Percentiles rank a stretch among this genome's conserved stretches.
These are phyloP conservation scores for Xestia ashworthii DNA, from an alignment of 2,888 invertebrate species.

Conservation along the genomic window DNA sequence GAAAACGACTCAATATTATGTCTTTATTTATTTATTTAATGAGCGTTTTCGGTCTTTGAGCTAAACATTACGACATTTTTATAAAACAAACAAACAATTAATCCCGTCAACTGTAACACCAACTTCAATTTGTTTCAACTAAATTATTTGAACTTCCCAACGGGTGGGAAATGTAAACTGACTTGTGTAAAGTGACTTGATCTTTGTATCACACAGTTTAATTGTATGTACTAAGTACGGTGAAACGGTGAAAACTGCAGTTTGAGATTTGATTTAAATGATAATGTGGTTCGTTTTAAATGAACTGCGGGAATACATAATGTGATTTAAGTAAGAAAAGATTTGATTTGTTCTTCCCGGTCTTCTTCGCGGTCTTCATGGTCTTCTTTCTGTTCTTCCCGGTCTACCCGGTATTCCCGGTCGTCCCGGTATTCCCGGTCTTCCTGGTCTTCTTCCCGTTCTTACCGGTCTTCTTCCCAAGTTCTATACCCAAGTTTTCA, in stretches of 20 bases:
- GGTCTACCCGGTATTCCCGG: too few species aligned
- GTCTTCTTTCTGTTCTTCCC: too few species aligned
- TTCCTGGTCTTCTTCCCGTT: too few species aligned
- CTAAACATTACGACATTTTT: too few species aligned
- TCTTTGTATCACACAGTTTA: conserved; percentile 41
- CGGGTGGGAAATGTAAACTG: conserved; percentile 18
- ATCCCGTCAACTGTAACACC: background rate
- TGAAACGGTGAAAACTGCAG: conserved; percentile 1
- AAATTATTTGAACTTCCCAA: conserved; percentile 51
- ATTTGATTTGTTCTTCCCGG: too few species aligned
- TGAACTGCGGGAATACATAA: background rate
- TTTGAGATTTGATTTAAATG: background rate
- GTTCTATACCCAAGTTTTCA: too few species aligned
- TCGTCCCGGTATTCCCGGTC: too few species aligned
- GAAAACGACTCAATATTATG: too few species aligned
- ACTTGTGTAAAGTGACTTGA: conserved; percentile 31
- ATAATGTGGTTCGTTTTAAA: background rate
- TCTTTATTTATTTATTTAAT: too few species aligned
- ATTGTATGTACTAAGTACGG: conserved; percentile 12
- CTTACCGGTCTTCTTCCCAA: too few species aligned
- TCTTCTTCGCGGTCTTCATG: too few species aligned
- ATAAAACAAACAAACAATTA: background rate
- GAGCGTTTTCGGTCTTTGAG: too few species aligned
- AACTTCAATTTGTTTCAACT: conserved; percentile 34
- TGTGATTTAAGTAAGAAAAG: background rate